Evolutionary conservation across 2,888 invertebrate species (phyloP), one percentile per base, ranked within the genome.

Genomic region (Brenthis ino): DNA sequence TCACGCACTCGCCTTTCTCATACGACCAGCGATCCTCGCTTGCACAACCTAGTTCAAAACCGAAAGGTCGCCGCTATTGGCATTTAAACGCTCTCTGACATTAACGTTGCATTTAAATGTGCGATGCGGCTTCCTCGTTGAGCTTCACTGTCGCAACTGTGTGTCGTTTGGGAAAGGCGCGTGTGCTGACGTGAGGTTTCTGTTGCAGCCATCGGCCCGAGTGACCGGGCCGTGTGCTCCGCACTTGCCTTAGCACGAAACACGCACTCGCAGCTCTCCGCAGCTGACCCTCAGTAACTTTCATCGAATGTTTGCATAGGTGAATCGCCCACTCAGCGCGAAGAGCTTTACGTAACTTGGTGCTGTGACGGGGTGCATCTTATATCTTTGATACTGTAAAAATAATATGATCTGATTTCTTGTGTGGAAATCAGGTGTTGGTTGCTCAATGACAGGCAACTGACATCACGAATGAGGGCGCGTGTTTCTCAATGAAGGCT

Each of bases 71-170:
- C 82, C 88, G 83, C 85, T 90, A 90, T 90, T 92, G 92, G 90
- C 92, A 93, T 93, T 92, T 92, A 89, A 88, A 83, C 89, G 89
- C 89, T 90, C 91, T 91, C 87, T 93, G 92, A 90, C 92, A 92
- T 93, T 93, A 91, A 85, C 85, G 89, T 89, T 91, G 91, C 91
- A 91, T 90, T 88, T 88, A 87, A 87, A 88, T 86, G 85, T 88
- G 87, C 84, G 89, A 88, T 89, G 89, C 89, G 88, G 91, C 91
- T 91, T 91, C 91, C 91, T 90, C 84, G 87, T 91, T 86, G 87
- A 90, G 87, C 86, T 87, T 87, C 83, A 88, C 87, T 91, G 91
- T 91, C 88, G 91, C 90, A 91, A 92, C 86, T 84, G 81, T 84
- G 88, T 85, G 81, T 87, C 84, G 87, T 82, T 86, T 88, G 91